Percentiles rank a stretch among this genome's conserved stretches.
Conservation (phyloP, 1,140 invertebrate species). For the honey bee (Apis mellifera) region Amel_HAv3.1 CM009945.2:6550001-6550500, state of each 20-base stretch:
- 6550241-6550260: slow-evolving; percentile 4
- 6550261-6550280: neutral
- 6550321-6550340: slow-evolving; percentile 10
- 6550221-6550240: neutral
- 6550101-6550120: slow-evolving; percentile 46
- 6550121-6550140: slow-evolving; percentile 8
- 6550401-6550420: neutral
- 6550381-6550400: slow-evolving; percentile 4
- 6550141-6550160: slow-evolving; percentile 40
- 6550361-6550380: neutral
- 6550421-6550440: neutral
- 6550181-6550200: slow-evolving; percentile 46
- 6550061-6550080: slow-evolving; percentile 7
- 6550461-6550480: neutral
- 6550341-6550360: neutral
- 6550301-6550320: slow-evolving; percentile 15
- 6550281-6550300: slow-evolving; percentile 19
- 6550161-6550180: slow-evolving; percentile 29
- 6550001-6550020: slow-evolving; percentile 47
- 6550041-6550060: slow-evolving; percentile 9
- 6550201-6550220: slow-evolving; percentile 26
- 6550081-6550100: neutral
- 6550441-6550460: slow-evolving; percentile 9
- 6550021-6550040: slow-evolving; percentile 34
- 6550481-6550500: slow-evolving; percentile 22